phyloP scores from a whole-genome alignment of 2,113 vertebrate genomes.

The Corydoras sp. region DNA sequence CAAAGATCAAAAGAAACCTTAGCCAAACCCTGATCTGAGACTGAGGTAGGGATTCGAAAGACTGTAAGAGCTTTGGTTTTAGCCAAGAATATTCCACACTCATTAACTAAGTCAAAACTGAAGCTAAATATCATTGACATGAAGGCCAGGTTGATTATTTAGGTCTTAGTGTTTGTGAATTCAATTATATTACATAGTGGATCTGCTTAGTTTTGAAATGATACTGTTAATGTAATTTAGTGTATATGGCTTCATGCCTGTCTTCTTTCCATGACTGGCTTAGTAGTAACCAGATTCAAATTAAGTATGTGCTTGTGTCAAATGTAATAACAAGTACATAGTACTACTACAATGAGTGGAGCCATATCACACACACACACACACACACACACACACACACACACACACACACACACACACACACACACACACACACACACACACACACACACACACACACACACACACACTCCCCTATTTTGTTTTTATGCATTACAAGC shows the following conservation, averaged over 20 bases:
- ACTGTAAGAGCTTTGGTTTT: background rate
- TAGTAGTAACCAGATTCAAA: no score
- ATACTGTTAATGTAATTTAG: slow-evolving; percentile 28
- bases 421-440: no score
- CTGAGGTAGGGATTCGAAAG: slow-evolving; percentile 15
- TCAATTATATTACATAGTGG: slow-evolving; percentile 47
- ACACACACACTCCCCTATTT: no score
- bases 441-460: no score
- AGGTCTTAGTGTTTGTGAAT: slow-evolving; percentile 57
- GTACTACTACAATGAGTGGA: no score
- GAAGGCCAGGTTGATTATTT: slow-evolving; percentile 52
- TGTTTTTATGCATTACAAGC: no score
- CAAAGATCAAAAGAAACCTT: background rate
- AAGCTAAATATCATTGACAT: slow-evolving; percentile 53
- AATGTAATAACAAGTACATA: no score
- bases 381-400: no score
- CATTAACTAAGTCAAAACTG: slow-evolving; percentile 41
- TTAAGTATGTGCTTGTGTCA: no score
- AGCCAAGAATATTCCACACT: slow-evolving; percentile 4
- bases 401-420: no score
- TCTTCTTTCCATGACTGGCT: no score
- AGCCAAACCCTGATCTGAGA: slow-evolving; percentile 4
- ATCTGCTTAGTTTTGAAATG: slow-evolving; percentile 24
- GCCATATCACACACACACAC: no score
- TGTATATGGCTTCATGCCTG: slow-evolving; percentile 7